Percentiles rank a stretch among this genome's conserved stretches.
Conservation (phyloP, 2,888 invertebrate species). For the Tenthredo distinguenda region DNA sequence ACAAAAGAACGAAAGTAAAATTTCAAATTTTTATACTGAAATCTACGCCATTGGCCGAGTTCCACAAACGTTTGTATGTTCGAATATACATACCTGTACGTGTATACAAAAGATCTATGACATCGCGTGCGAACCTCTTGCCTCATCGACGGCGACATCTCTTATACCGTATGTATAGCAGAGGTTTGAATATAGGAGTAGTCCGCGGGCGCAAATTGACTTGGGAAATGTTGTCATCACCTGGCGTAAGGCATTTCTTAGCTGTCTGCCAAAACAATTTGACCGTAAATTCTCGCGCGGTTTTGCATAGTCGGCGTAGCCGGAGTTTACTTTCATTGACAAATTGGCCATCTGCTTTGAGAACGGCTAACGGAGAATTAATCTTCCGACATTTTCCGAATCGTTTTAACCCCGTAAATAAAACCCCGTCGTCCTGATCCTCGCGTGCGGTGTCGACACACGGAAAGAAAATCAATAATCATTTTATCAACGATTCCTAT, state of each 20-base stretch:
- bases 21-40: background rate
- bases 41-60: background rate
- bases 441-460: background rate
- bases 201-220: slow-evolving; percentile 28
- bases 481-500: background rate
- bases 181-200: slow-evolving; percentile 2
- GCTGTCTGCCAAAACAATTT: slow-evolving; percentile 41
- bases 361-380: slow-evolving; percentile 2
- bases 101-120: slow-evolving; percentile 26
- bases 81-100: background rate
- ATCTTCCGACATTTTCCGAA: background rate
- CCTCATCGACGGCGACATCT: slow-evolving; percentile 35
- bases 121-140: slow-evolving; percentile 40
- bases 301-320: background rate
- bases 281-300: slow-evolving; percentile 24
- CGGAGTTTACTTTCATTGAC: slow-evolving; percentile 24
- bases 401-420: background rate
- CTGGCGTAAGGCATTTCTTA: slow-evolving; percentile 37
- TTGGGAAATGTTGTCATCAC: slow-evolving; percentile 46
- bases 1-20: background rate
- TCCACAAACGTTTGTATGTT: background rate
- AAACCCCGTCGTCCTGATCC: background rate
- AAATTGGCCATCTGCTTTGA: slow-evolving; percentile 10
- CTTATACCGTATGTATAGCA: background rate
- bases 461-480: background rate